Conservation (phyloP, 2,888 invertebrate species). For the Elaeidobius kamerunicus region DNA sequence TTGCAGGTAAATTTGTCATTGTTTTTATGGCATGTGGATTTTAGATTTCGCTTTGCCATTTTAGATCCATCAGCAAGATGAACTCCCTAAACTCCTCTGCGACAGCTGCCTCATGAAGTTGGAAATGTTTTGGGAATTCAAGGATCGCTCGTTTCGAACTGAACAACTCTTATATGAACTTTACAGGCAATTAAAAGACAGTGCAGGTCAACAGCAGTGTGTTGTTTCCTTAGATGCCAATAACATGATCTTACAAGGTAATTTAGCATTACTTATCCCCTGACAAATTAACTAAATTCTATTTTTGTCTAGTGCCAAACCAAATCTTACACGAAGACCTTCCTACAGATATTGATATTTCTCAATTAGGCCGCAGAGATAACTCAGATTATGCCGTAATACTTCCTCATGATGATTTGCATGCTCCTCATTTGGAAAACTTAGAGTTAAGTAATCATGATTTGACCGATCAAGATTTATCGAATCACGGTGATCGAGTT, state of each 20-base stretch:
- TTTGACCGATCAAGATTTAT: constrained; percentile 42
- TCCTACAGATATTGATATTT: constrained; percentile 43
- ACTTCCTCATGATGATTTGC: constrained; percentile 41
- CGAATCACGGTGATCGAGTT: constrained; percentile 41
- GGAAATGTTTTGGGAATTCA: constrained; percentile 56
- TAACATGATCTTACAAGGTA: constrained; percentile 24
- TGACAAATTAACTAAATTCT: constrained; percentile 1
- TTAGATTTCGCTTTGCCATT: too few species aligned
- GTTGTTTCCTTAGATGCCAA: constrained; percentile 22
- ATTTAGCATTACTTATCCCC: too few species aligned
- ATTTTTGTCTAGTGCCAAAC: constrained; percentile 39
- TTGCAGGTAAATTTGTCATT: constrained; percentile 47
- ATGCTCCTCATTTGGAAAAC: constrained; percentile 43
- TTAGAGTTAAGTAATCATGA: constrained; percentile 45
- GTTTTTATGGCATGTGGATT: too few species aligned
- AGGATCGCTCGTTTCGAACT: constrained; percentile 55
- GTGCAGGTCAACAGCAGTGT: constrained; percentile 13
- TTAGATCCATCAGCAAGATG: constrained; percentile 55
- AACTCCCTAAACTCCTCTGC: constrained; percentile 59
- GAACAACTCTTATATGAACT: constrained; percentile 52
- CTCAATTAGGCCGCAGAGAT: constrained; percentile 41
- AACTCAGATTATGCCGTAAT: constrained; percentile 43
- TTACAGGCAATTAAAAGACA: constrained; percentile 42
- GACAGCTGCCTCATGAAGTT: constrained; percentile 57
- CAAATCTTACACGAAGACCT: constrained; percentile 41